Evolutionary conservation across 2,113 vertebrate genomes (phyloP).

Genomic region (Rhynchopsitta pachyrhyncha): DNA sequence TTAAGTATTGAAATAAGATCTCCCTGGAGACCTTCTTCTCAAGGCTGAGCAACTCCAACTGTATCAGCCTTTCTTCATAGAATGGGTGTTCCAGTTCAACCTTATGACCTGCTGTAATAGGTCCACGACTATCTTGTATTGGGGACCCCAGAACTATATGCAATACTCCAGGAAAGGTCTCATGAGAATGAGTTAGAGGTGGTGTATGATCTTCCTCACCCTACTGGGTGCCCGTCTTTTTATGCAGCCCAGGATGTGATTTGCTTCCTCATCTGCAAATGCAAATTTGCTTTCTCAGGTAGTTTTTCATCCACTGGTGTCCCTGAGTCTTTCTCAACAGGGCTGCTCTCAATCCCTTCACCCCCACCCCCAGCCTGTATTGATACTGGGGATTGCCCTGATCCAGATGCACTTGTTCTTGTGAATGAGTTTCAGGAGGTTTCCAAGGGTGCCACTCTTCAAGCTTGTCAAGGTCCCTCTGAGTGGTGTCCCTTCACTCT

Average conservation of each 20-base stretch:
- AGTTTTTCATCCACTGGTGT: not conserved
- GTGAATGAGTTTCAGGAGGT: not conserved
- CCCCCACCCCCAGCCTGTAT: not conserved
- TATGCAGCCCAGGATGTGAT: fast-evolving
- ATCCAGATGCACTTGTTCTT: fast-evolving
- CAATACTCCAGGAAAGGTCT: not conserved
- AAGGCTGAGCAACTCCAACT: not conserved
- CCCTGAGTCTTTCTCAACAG: not conserved
- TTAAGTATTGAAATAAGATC: not conserved
- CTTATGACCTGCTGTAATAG: not conserved
- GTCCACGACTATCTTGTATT: not conserved
- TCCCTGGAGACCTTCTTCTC: not conserved
- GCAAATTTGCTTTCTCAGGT: fast-evolving
- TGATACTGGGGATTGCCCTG: not conserved
- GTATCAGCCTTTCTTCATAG: not conserved
- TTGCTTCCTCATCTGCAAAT: not conserved
- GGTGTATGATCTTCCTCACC: fast-evolving
- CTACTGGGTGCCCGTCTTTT: not conserved
- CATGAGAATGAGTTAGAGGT: not conserved
- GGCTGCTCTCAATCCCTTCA: not conserved
- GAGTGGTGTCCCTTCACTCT: not conserved
- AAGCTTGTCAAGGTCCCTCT: not conserved
- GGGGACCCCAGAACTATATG: fast-evolving
- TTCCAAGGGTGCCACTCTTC: not conserved
- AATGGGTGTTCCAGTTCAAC: not conserved